Base-by-base conservation (phyloP, 2,113 vertebrate species). In the Fulica atra region DNA sequence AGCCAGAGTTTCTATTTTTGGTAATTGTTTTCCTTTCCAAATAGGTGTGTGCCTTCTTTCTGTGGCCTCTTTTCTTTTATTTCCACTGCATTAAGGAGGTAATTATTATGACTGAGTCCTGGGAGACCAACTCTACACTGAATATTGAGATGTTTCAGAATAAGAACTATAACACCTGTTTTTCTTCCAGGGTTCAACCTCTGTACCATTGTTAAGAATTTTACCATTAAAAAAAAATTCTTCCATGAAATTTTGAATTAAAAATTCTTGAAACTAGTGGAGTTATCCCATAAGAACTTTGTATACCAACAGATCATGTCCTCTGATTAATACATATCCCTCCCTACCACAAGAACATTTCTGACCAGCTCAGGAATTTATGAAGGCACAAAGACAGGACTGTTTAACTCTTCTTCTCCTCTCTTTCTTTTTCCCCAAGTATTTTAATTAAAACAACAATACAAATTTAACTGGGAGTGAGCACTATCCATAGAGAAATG, bases 391-490 rank as follows among this genome's bases (percentile, higher is more conserved):
- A 50, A 64, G 0, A 26, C 19, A 70, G 19, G 1, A 31, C 5
- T 38, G 4, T 6, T 51, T 31, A 54, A 54, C 53, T 16, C 13
- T 42, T 1, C 11, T 19, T 1, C 18, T 1, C 12, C 7, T 42
- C 25, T 11, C 7, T 19, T 28, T 3, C 14, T 57, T 5, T 4
- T 19, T 2, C 11, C 53, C 12, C 21, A 38, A 60, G 61, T 26
- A 60, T 94, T 92, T 1, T 72, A 74, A 74, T 85, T 93, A 64
- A 83, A 94, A 74, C 48, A 64, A 46, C 68, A 12, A 78, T 89
- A 93, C 33, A 91, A 93, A 60, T 86, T 63, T 96, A 86, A 33
- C 29, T 66, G 8, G 53, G 73, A 88, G 86, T 86, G 20, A 89
- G 56, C 92, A 36, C 15, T 80, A 50, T 79, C 77, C 46, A 24